These are phyloP conservation scores for Teinopalpus imperialis DNA, from an alignment of 2,888 invertebrate genomes.

Conservation along the genomic window DNA sequence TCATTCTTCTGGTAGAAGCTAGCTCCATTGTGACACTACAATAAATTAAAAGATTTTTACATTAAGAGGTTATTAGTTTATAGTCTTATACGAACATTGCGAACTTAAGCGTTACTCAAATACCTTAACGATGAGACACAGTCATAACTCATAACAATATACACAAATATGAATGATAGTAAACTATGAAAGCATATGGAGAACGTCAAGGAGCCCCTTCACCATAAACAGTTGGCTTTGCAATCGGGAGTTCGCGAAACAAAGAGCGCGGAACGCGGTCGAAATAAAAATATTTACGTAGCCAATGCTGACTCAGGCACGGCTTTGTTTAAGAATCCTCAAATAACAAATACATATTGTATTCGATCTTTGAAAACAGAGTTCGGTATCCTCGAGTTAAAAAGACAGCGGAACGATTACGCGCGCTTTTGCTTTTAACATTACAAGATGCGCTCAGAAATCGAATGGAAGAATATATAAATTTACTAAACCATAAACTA, in stretches of 20 bases:
- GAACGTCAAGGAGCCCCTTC: slow-evolving; percentile 56
- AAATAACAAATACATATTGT: slow-evolving; percentile 62
- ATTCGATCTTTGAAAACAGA: slow-evolving; percentile 47
- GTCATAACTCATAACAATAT: too few relatives aligned
- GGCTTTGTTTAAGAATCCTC: slow-evolving; percentile 74
- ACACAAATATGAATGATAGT: neutral
- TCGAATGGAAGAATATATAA: neutral
- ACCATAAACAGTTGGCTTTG: slow-evolving; percentile 58
- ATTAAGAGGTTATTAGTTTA: too few relatives aligned
- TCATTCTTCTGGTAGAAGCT: too few relatives aligned
- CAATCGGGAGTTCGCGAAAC: slow-evolving; percentile 67
- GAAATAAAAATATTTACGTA: slow-evolving; percentile 79
- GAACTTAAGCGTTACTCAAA: too few relatives aligned
- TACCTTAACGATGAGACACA: too few relatives aligned
- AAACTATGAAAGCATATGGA: slow-evolving; percentile 48
- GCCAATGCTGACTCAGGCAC: slow-evolving; percentile 65
- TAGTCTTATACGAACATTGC: neutral
- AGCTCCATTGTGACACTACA: too few relatives aligned
- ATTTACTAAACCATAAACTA: neutral
- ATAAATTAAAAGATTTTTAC: too few relatives aligned
- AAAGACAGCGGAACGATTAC: neutral
- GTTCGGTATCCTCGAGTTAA: slow-evolving; percentile 5
- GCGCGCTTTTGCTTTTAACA: neutral
- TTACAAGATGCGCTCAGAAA: neutral
- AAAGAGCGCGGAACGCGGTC: slow-evolving; percentile 62